Base-by-base conservation (phyloP, 2,113 vertebrate species). In the Charadrius vociferus region DNA sequence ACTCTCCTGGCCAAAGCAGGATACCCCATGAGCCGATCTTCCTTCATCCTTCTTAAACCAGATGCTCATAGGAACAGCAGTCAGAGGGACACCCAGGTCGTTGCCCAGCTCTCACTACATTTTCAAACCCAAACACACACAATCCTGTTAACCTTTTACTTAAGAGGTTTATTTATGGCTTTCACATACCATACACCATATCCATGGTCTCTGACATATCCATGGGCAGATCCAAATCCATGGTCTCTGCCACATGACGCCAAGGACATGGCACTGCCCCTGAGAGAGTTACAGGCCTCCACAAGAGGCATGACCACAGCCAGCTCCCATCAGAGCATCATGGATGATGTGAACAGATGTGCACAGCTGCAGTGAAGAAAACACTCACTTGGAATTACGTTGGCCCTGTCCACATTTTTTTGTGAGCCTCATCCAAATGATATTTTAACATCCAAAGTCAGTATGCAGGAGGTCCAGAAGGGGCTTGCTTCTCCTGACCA, bases 251-350 rank as follows among this genome's bases (percentile, higher is more conserved):
- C 36, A 37, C 59, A 18, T 18, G 36, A 27, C 17, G 8, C 36
- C 4, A 5, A 63, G 36, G 61, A 39, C 36, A 19, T 29, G 45
- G 8, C 17, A 34, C 10, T 36, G 7, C 4, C 16, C 10, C 39
- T 32, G 17, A 41, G 14, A 47, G 21, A 37, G 50, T 37, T 36
- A 53, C 45, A 73, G 18, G 12, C 32, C 41, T 18, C n/a, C n/a
- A 30, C 6, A 16, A 26, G 2, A 19, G 0, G 4, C 24, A 12
- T 5, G 16, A 24, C 29, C 1, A 14, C 12, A 72, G 32, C 32
- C 47, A n/a, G 16, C 9, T 70, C 37, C 63, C n/a, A n/a, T 34
- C 23, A 63, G 37, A 53, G 8, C 27, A 30, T 26, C 12, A 0
- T 9, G 24, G 47, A 8, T 36, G 27, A 55, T 43, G 37, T 2